A percentile compares a stretch with the other conserved stretches of the same genome.
These are phyloP conservation scores for Hylaeus anthracinus DNA, from an alignment of 1,140 invertebrate species.

Conservation along the genomic window DNA sequence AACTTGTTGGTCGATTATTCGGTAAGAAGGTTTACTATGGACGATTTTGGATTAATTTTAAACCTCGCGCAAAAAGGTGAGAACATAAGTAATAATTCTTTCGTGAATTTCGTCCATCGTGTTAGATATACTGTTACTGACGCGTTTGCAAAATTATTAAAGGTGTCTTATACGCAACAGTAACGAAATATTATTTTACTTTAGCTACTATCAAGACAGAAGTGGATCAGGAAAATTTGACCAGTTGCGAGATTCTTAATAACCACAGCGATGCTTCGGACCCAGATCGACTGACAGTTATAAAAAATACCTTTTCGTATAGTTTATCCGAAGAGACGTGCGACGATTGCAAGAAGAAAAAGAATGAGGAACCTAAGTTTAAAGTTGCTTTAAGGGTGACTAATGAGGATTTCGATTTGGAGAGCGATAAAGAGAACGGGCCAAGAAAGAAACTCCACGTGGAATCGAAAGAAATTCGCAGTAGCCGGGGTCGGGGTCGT, in stretches of 20 bases:
- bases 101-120: not conserved
- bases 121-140: not conserved
- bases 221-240: conserved; percentile 44
- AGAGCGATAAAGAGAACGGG: conserved; percentile 43
- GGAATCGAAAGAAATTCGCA: conserved; percentile 59
- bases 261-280: not conserved
- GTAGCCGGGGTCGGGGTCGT: conserved; percentile 18
- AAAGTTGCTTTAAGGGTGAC: conserved; percentile 18
- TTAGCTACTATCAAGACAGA: conserved; percentile 4
- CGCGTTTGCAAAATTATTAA: too few relatives aligned
- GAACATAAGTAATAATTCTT: not conserved
- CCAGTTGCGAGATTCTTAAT: not conserved
- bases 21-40: conserved; percentile 18
- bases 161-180: not conserved
- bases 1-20: not conserved
- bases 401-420: not conserved
- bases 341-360: not conserved
- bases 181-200: not conserved
- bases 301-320: not conserved
- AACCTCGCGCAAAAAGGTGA: conserved; percentile 54
- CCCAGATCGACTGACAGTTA: not conserved
- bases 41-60: conserved; percentile 31
- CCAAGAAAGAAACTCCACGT: conserved; percentile 61
- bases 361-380: not conserved
- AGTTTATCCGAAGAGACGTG: conserved; percentile 18